Evolutionary conservation across 2,113 vertebrate species (phyloP).

Genomic region (Ammodytes marinus): DNA sequence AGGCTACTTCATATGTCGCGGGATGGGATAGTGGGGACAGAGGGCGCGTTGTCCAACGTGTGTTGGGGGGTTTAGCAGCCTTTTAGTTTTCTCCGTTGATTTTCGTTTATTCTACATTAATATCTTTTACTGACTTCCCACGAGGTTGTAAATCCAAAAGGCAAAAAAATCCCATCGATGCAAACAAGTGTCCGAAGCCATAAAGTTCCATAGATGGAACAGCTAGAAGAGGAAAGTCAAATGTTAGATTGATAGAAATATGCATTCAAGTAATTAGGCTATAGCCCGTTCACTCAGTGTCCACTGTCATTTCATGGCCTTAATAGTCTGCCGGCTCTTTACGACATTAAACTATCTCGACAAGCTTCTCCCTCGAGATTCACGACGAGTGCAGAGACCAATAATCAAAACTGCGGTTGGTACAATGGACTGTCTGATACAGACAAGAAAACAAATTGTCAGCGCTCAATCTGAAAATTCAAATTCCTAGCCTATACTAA

Average conservation of each 20-base stretch:
- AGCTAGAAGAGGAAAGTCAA: slow-evolving; percentile 65
- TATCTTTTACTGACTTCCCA: slow-evolving; percentile 56
- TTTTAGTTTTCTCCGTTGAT: slow-evolving; percentile 31
- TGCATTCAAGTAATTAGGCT: slow-evolving; percentile 71
- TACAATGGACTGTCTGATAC: slow-evolving; percentile 36
- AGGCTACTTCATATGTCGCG: slow-evolving; percentile 57
- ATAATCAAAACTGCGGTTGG: slow-evolving; percentile 28
- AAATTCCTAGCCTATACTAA: slow-evolving; percentile 8
- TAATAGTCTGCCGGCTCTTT: slow-evolving; percentile 49
- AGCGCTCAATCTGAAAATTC: slow-evolving; percentile 43
- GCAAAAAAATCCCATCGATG: slow-evolving; percentile 72
- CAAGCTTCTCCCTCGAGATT: slow-evolving; percentile 58
- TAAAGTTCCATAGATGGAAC: slow-evolving; percentile 67
- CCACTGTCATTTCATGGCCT: slow-evolving; percentile 67
- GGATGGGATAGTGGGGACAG: slow-evolving; percentile 20
- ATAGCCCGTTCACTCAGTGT: slow-evolving; percentile 54
- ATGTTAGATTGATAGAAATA: slow-evolving; percentile 69
- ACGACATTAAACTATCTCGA: slow-evolving; percentile 62
- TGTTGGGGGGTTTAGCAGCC: slow-evolving; percentile 7
- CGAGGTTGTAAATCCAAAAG: slow-evolving; percentile 57
- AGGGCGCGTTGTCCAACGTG: slow-evolving; percentile 36
- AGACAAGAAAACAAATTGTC: slow-evolving; percentile 44
- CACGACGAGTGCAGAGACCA: slow-evolving; percentile 38
- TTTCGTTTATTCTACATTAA: slow-evolving; percentile 8
- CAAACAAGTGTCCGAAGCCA: slow-evolving; percentile 86